These are phyloP conservation scores for Zygaena filipendulae DNA, from an alignment of 2,888 invertebrate species.

Conservation along the genomic window DNA sequence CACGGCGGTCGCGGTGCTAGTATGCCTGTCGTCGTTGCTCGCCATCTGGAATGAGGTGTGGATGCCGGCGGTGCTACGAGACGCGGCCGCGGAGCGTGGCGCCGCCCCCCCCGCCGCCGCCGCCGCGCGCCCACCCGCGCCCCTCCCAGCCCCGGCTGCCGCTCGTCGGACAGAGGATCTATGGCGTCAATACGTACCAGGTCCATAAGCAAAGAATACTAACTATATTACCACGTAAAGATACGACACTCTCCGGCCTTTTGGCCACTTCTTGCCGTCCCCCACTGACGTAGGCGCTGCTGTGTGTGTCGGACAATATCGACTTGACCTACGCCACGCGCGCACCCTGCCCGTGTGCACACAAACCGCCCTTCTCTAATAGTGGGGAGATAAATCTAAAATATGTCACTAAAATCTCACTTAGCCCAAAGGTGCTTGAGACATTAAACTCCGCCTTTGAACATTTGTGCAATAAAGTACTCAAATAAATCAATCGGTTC, in stretches of 20 bases:
- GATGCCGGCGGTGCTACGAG: conserved; percentile 45
- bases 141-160: conserved; percentile 18
- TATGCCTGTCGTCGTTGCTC: conserved; percentile 45
- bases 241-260: background rate
- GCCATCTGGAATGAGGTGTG: conserved; percentile 52
- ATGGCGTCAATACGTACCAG: conserved; percentile 36
- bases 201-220: conserved; percentile 15
- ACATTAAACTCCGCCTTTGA: too few species aligned
- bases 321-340: background rate
- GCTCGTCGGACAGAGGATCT: conserved; percentile 22
- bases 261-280: too few species aligned
- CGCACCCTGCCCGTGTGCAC: too few species aligned
- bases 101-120: conserved; percentile 22
- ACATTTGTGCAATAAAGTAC: too few species aligned
- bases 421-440: too few species aligned
- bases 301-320: too few species aligned
- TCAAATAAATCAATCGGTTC: too few species aligned
- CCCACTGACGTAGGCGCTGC: too few species aligned
- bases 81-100: conserved; percentile 35
- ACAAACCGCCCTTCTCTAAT: too few species aligned
- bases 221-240: background rate
- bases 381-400: too few species aligned
- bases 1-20: conserved; percentile 40
- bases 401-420: too few species aligned
- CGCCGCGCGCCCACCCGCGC: conserved; percentile 10